Conservation (phyloP, 2,888 invertebrate species). For the Microctonus aethiopoides region DNA sequence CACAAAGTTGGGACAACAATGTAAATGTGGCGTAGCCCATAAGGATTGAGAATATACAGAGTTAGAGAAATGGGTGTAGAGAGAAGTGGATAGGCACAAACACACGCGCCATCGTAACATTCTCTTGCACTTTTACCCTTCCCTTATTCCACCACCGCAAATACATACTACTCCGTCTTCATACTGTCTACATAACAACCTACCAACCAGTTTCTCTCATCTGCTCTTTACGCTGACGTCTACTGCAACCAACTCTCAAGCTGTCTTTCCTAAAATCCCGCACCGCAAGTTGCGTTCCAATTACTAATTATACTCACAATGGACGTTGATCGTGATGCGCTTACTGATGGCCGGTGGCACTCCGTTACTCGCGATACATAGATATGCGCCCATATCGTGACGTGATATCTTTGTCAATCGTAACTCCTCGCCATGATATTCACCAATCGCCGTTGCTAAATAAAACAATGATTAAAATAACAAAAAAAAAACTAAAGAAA, state of each 20-base stretch:
- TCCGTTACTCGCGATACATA: conserved; percentile 90
- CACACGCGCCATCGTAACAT: background rate
- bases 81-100: background rate
- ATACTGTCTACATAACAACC: too few relatives aligned
- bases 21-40: background rate
- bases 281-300: conserved; percentile 32
- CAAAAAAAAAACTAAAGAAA: background rate
- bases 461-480: background rate
- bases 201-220: background rate
- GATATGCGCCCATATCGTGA: conserved; percentile 90
- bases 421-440: conserved; percentile 81
- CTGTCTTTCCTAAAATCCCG: conserved; percentile 6
- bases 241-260: conserved; percentile 22
- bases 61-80: background rate
- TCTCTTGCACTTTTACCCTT: background rate
- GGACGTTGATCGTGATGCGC: conserved; percentile 87
- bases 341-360: conserved; percentile 91
- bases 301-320: conserved; percentile 78
- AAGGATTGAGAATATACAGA: background rate
- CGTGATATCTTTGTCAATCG: conserved; percentile 84
- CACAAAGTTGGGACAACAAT: conserved; percentile 4
- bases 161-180: background rate
- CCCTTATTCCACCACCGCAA: background rate
- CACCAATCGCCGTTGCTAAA: conserved; percentile 68
- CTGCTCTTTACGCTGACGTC: conserved; percentile 6